These are phyloP conservation scores for Cabera pusaria DNA, from an alignment of 2,888 invertebrate species.

Conservation along the genomic window DNA sequence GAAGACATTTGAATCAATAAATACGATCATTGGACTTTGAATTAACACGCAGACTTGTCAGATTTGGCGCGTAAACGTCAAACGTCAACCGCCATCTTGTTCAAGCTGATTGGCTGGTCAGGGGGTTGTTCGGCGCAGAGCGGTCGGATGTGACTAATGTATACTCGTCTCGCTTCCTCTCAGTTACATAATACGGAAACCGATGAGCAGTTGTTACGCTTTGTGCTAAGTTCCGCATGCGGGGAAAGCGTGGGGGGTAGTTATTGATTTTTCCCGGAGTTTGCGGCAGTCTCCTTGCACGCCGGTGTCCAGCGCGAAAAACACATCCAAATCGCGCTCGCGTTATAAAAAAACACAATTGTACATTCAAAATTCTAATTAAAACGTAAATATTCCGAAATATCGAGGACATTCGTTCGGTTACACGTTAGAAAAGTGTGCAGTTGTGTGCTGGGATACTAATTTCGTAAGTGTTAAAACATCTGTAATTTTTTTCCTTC, in stretches of 20 bases:
- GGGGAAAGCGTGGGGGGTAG: slow-evolving; percentile 66
- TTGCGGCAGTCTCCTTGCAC: slow-evolving; percentile 77
- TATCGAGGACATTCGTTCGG: slow-evolving; percentile 32
- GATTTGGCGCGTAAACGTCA: slow-evolving; percentile 78
- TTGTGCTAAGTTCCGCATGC: slow-evolving; percentile 75
- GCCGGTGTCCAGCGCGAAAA: slow-evolving; percentile 80
- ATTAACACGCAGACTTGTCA: slow-evolving; percentile 67
- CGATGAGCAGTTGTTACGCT: slow-evolving; percentile 71
- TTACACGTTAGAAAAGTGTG: slow-evolving; percentile 52
- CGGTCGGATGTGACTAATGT: slow-evolving; percentile 47
- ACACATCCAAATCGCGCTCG: slow-evolving; percentile 69
- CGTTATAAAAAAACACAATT: slow-evolving; percentile 57
- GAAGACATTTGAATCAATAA: slow-evolving; percentile 66
- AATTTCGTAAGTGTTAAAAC: slow-evolving; percentile 65
- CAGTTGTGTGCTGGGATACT: slow-evolving; percentile 61
- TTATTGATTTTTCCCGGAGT: slow-evolving; percentile 78
- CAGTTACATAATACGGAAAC: slow-evolving; percentile 78
- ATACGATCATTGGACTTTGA: slow-evolving; percentile 49
- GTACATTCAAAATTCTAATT: slow-evolving; percentile 49
- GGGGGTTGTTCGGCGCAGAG: slow-evolving; percentile 58
- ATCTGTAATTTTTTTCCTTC: slow-evolving; percentile 43
- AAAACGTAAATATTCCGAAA: slow-evolving; percentile 35
- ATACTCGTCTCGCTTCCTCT: slow-evolving; percentile 57
- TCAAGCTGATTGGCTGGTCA: slow-evolving; percentile 56
- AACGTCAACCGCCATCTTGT: slow-evolving; percentile 73